Conservation (phyloP, 2,888 invertebrate species). For the Isoperla grammatica region DNA sequence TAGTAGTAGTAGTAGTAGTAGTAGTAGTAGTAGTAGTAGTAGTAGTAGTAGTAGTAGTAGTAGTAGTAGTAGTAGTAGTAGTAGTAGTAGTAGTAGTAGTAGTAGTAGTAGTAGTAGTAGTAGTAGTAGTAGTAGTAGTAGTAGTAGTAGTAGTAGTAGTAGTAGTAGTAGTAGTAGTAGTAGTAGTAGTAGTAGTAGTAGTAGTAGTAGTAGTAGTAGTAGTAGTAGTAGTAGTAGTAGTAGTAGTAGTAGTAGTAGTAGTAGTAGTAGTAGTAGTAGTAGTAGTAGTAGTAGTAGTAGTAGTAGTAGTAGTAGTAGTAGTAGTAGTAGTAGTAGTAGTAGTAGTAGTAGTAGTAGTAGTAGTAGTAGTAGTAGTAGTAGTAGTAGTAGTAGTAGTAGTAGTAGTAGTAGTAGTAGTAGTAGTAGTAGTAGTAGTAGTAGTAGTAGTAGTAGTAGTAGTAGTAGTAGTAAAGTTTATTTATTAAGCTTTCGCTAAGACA, state of each 20-base stretch:
- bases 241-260: neutral
- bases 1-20: neutral
- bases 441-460: slow-evolving; percentile 12
- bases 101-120: neutral
- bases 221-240: neutral
- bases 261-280: neutral
- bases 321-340: slow-evolving; percentile 5
- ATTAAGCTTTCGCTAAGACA: too few species aligned
- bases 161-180: neutral
- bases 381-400: slow-evolving; percentile 12
- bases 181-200: neutral
- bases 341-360: slow-evolving; percentile 12
- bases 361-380: slow-evolving; percentile 12
- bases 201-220: neutral
- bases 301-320: neutral
- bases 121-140: neutral
- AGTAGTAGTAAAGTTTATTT: slow-evolving; percentile 12
- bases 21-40: neutral
- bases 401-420: slow-evolving; percentile 12
- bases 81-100: neutral
- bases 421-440: slow-evolving; percentile 12
- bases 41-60: neutral
- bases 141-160: neutral
- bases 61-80: neutral
- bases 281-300: neutral